A percentile compares a stretch with the other conserved stretches of the same genome.
Evolutionary conservation across 2,113 vertebrate species (phyloP).

Genomic region (Cercocebus atys): DNA sequence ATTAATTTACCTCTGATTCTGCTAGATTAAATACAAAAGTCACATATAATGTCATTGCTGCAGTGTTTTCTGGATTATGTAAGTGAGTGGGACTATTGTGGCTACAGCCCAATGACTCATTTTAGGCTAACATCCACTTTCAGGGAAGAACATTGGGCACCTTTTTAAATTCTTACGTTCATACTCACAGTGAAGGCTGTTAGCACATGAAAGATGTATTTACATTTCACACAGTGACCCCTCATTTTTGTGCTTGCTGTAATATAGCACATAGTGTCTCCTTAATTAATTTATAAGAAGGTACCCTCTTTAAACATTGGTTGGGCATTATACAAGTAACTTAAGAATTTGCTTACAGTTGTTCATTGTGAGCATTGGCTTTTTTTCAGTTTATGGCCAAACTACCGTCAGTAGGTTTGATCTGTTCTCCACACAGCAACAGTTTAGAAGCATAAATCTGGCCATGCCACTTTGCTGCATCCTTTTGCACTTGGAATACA

Average conservation of each 20-base stretch:
- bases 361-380: not conserved
- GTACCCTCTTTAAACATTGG: not conserved
- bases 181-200: not conserved
- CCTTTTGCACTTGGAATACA: not conserved
- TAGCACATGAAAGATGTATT: not conserved
- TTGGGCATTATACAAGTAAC: not conserved
- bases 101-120: not conserved
- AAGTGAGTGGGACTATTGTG: not conserved
- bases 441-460: not conserved
- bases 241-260: conserved; percentile 2
- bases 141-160: not conserved
- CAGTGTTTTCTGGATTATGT: not conserved
- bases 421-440: not conserved
- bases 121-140: not conserved
- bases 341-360: not conserved
- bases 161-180: not conserved
- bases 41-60: not conserved
- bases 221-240: not conserved
- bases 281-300: not conserved
- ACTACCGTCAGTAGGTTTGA: not conserved
- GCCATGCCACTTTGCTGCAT: not conserved
- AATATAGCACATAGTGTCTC: not conserved
- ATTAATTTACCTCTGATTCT: not conserved
- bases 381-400: not conserved
- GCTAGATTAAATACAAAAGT: not conserved